Evolutionary conservation across 2,888 invertebrate species (phyloP), one percentile per base, ranked within the genome.

Genomic region (Folsomia candida): DNA sequence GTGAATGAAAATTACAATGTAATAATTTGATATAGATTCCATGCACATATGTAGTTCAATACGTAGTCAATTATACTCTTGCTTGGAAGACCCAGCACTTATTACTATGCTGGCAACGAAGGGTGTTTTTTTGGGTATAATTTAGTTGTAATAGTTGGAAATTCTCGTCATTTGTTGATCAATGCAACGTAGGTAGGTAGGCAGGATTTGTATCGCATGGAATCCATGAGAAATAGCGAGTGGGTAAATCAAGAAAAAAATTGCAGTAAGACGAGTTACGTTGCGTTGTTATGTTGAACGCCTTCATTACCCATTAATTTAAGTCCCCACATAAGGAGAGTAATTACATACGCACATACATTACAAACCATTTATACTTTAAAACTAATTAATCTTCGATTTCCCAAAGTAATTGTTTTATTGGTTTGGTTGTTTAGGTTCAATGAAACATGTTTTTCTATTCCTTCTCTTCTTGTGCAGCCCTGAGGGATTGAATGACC

Each of bases 381-480:
- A 74, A 70, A 66, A 70, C 68, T 72, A 72, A 74, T 74, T 74
- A 74, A 72, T 72, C 68, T 72, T 71, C 67, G 70, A 74, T 72
- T 74, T 72, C 58, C 64, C 54, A 37, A 37, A 37, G 37, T 37
- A 37, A 37, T 37, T 37, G 37, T 37, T 37, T 37, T 37, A 37
- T 37, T 37, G 37, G 37, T 37, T 37, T 4, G 4, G 37, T 37
- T 37, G 37, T 37, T 37, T 37, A 14, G 37, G 37, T 47, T 51
- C 51, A 47, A 64, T 29, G 64, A 37, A n/a, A 18, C 28, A 62
- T 9, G 14, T 37, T 4, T n/a, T n/a, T n/a, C n/a, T n/a, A n/a
- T n/a, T n/a, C n/a, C n/a, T n/a, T n/a, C n/a, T n/a, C n/a, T 37
- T 37, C 6, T 4, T 14, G 37, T 37, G 37, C 14, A 37, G 6